phyloP scores from a whole-genome alignment of 2,888 invertebrate species.

The Aleiodes testaceus region DNA sequence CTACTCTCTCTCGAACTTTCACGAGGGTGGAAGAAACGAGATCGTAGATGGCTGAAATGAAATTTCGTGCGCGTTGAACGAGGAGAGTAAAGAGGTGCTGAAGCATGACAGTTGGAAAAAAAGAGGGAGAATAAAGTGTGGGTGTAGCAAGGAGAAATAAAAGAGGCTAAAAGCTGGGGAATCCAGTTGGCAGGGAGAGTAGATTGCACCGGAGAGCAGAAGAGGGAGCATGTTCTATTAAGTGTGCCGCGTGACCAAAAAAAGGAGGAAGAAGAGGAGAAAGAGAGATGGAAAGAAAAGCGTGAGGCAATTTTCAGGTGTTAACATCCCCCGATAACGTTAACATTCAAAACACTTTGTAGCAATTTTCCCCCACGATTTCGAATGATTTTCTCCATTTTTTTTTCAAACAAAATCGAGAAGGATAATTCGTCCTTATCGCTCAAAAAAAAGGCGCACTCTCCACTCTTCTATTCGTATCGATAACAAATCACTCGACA shows the following conservation, averaged over 20 bases:
- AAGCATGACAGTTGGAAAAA: conserved; percentile 57
- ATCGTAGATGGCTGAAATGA: conserved; percentile 25
- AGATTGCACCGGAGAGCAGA: conserved; percentile 51
- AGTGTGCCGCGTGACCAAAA: conserved; percentile 63
- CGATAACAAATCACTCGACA: conserved; percentile 46
- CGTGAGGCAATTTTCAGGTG: conserved; percentile 70
- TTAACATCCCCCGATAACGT: conserved; percentile 66
- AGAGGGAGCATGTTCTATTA: conserved; percentile 68
- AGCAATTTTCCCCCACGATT: conserved; percentile 13
- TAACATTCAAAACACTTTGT: conserved; percentile 38
- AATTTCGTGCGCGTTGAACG: conserved; percentile 20
- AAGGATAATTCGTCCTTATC: background rate
- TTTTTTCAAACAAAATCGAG: no score
- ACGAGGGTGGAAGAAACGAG: conserved; percentile 51
- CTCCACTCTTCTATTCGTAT: conserved; percentile 11
- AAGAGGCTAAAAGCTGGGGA: conserved; percentile 44
- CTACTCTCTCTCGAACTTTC: conserved; percentile 37
- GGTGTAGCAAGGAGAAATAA: conserved; percentile 38
- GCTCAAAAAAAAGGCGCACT: conserved; percentile 44
- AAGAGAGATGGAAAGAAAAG: conserved; percentile 42
- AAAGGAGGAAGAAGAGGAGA: background rate
- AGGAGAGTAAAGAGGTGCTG: conserved; percentile 54
- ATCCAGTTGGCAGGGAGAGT: conserved; percentile 46
- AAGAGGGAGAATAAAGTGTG: conserved; percentile 40
- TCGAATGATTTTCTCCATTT: conserved; percentile 5